Evolutionary conservation across 2,888 invertebrate species (phyloP).

Genomic region (Thysanoteuthis rhombus): DNA sequence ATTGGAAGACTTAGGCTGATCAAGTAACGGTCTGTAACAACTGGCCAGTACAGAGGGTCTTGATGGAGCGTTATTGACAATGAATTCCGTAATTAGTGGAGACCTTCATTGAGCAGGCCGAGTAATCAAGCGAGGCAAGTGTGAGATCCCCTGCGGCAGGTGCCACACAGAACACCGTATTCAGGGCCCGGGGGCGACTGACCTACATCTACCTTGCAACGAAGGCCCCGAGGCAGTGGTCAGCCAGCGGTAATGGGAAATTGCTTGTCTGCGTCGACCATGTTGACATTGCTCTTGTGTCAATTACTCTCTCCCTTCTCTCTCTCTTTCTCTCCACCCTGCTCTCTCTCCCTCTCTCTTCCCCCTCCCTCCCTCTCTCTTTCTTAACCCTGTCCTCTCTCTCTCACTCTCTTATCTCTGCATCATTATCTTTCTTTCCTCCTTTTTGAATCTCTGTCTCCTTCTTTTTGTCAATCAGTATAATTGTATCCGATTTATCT

Average conservation of each 20-base stretch:
- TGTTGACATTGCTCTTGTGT: not conserved
- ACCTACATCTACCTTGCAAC: not conserved
- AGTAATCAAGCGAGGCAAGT: not conserved
- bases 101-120: not conserved
- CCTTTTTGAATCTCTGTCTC: no score
- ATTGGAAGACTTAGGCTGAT: not conserved
- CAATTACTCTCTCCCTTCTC: not conserved
- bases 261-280: not conserved
- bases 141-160: not conserved
- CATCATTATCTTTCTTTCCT: not conserved
- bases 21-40: not conserved
- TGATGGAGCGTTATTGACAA: conserved; percentile 12
- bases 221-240: not conserved
- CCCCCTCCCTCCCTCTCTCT: no score
- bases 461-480: not conserved
- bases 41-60: not conserved
- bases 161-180: not conserved
- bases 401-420: not conserved
- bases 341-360: not conserved
- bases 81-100: not conserved
- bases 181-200: not conserved
- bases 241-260: not conserved
- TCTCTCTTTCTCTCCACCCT: not conserved
- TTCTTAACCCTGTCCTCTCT: not conserved
- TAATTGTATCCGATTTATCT: not conserved